Conservation (phyloP, 2,888 invertebrate species). For the Tenodera sinensis region DNA sequence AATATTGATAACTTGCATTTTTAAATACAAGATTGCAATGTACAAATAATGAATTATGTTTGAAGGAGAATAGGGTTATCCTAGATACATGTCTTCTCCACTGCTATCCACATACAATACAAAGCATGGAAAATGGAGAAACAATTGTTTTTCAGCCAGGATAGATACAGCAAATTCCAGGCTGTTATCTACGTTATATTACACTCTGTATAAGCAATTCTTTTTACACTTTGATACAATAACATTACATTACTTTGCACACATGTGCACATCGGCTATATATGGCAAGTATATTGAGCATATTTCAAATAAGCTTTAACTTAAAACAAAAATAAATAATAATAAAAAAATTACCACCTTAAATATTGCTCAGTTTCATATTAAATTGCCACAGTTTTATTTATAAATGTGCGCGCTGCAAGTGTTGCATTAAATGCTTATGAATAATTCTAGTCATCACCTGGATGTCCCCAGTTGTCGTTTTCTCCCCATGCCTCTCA, state of each 20-base stretch:
- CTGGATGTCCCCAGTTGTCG: background rate
- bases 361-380: background rate
- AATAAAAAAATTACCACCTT: background rate
- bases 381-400: background rate
- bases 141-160: background rate
- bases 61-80: background rate
- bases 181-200: background rate
- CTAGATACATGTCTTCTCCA: background rate
- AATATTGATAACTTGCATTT: background rate
- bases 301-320: background rate
- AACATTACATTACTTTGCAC: background rate
- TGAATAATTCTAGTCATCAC: background rate
- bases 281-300: conserved; percentile 6
- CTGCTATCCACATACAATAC: background rate
- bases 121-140: background rate
- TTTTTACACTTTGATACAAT: background rate
- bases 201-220: background rate
- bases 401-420: background rate
- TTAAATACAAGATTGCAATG: background rate
- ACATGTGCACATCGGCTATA: background rate
- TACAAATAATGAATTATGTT: background rate
- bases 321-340: background rate
- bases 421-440: background rate
- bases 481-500: background rate
- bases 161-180: background rate